A percentile compares a stretch with the other conserved stretches of the same genome.
Evolutionary conservation across 92 coral and sea anemone genomes (phyloP).

Genomic region (Anthopleura xanthogrammica): DNA sequence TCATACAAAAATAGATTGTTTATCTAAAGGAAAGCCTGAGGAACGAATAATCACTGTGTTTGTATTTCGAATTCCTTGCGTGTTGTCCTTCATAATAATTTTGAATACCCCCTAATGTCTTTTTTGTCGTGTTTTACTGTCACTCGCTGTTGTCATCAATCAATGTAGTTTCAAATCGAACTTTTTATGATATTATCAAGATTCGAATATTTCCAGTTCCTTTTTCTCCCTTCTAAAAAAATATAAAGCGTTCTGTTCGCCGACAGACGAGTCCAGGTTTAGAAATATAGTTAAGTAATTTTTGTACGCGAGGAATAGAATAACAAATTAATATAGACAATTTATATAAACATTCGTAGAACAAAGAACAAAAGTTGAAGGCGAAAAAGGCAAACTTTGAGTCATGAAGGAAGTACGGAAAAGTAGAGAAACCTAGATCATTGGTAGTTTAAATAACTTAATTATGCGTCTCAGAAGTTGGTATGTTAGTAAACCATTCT

Average conservation of each 20-base stretch:
- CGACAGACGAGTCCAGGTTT: neutral
- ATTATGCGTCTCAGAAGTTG: neutral
- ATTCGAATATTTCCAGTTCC: neutral
- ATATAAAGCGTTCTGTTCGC: neutral
- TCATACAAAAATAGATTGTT: neutral
- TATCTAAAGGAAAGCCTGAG: neutral
- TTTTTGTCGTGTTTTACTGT: neutral
- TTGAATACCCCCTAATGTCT: slow-evolving; percentile 23
- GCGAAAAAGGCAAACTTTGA: neutral
- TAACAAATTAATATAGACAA: neutral
- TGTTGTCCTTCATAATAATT: neutral
- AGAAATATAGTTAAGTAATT: neutral
- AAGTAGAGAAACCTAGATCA: neutral
- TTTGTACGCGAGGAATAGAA: neutral
- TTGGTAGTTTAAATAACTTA: neutral
- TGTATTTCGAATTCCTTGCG: slow-evolving; percentile 1
- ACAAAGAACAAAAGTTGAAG: slow-evolving; percentile 1
- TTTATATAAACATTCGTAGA: neutral
- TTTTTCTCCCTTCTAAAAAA: too few relatives aligned
- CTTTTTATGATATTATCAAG: too few relatives aligned
- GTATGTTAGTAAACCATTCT: neutral
- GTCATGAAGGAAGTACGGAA: neutral
- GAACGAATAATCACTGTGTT: neutral
- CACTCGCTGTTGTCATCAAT: neutral
- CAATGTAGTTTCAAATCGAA: neutral